phyloP scores from a whole-genome alignment of 2,113 vertebrate genomes.

The Hiodon alosoides region DNA sequence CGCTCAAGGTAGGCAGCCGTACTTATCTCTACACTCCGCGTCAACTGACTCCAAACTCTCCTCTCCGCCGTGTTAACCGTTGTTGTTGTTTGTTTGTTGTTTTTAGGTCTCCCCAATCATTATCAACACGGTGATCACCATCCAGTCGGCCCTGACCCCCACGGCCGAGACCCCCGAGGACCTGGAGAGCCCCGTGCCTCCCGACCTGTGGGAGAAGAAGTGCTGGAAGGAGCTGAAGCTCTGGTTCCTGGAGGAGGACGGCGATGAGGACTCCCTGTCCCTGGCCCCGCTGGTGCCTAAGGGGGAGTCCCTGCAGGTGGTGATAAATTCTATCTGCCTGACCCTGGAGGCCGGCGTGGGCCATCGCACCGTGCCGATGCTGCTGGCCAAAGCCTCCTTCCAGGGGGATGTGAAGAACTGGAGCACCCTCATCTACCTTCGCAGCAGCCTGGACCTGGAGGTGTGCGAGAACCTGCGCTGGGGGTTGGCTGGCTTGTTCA shows the following conservation, averaged over 20 bases:
- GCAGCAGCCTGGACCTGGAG: constrained; percentile 79
- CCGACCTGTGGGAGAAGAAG: constrained; percentile 79
- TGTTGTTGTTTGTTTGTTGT: constrained; percentile 1
- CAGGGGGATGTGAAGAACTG: constrained; percentile 82
- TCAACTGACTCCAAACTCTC: neutral
- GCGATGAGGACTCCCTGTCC: constrained; percentile 55
- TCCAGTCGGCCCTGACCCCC: constrained; percentile 82
- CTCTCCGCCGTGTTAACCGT: neutral
- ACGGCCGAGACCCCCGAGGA: constrained; percentile 68
- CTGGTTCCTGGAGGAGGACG: constrained; percentile 90
- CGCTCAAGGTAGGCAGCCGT: constrained; percentile 67
- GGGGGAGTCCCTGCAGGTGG: constrained; percentile 77
- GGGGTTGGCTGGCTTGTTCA: neutral
- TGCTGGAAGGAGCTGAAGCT: constrained; percentile 79
- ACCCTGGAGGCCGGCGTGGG: constrained; percentile 94
- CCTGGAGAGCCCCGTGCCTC: constrained; percentile 64
- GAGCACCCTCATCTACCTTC: constrained; percentile 85
- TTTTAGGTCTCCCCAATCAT: constrained; percentile 92
- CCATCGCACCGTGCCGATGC: constrained; percentile 92
- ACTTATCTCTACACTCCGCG: neutral
- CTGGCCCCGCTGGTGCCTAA: constrained; percentile 64
- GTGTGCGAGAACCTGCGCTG: constrained; percentile 64
- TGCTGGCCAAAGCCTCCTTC: constrained; percentile 87
- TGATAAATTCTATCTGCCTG: constrained; percentile 78
- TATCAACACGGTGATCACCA: constrained; percentile 93